Evolutionary conservation across 2,888 invertebrate species (phyloP), one percentile per base, ranked within the genome.

Genomic region (Nomada goodeniana): DNA sequence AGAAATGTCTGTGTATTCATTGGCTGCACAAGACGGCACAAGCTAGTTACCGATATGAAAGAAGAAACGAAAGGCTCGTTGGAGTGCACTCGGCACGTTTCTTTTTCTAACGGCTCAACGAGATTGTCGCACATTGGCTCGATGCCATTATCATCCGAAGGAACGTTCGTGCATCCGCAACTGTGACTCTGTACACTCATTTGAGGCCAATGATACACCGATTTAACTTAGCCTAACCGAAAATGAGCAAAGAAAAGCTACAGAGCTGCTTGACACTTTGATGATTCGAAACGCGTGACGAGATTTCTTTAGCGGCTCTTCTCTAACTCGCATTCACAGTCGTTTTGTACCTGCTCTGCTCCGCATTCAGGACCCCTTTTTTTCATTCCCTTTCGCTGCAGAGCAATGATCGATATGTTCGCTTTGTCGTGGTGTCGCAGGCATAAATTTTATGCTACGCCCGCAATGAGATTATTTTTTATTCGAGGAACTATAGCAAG

Each of bases 201-300:
- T 36, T 36, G 36, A 36, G 36, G 36, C 36, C 36, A 36, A 36
- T 36, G 82, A 89, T 90, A 91, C 89, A 91, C 90, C 89, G 88
- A 91, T 91, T 91, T 92, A 91, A 91, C 90, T 90, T 89, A 82
- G 86, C 68, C 80, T 86, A 85, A 89, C 84, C 83, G 82, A 86
- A 88, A 85, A 77, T 84, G 82, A 78, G 81, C 76, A 71, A 81
- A 83, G 79, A 80, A 86, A 86, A 82, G 76, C 60, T 50, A 42
- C 47, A 36, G 74, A 82, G 78, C 83, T 63, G 63, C 47, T 50
- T 73, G 82, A 86, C 86, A 80, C 78, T 76, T 80, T 71, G 64
- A 64, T 80, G 67, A 80, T 86, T 82, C 76, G 65, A 77, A 82
- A 80, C 86, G 59, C 78, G 78, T 75, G 52, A 23, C 23, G 36